Evolutionary conservation across 2,888 invertebrate genomes (phyloP), one percentile per base, ranked within the genome.

Genomic region (Acronicta aceris): DNA sequence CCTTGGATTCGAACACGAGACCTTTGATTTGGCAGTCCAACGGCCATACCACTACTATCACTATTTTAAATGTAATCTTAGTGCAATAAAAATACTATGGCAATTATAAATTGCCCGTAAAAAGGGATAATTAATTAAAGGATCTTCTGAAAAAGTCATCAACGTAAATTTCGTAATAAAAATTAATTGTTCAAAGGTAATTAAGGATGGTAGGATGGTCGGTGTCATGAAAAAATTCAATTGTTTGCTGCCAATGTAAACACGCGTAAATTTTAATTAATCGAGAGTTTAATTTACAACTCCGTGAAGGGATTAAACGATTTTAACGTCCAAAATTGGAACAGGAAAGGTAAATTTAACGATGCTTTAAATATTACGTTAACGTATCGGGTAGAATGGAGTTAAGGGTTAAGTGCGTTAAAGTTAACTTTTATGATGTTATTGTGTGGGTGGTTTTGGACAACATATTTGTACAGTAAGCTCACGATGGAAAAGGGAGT

Each of bases 241-340:
- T 59, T 36, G 52, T 48, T 54, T 15, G 47, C 38, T 42, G 9
- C 55, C 9, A 53, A 56, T 58, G 45, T 53, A 60, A 66, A 59
- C 52, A 48, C 16, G 36, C 45, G 57, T 58, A 57, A 59, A 65
- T 55, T 58, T 65, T 55, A 65, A 65, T 69, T 43, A 47, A 21
- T 6, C 21, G 21, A 41, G 33, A 42, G 41, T 59, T 68, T 55
- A 33, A 67, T 56, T 59, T 47, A 47, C 27, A 56, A 53, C 50
- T 49, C 40, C 27, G n/a, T 16, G 48, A 68, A 54, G 57, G 53
- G 50, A 56, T 65, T 49, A 51, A 17, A 45, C 12, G 33, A 33
- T 33, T 33, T 33, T 12, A 33, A 33, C 43, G 30, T 17, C 9
- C 30, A 41, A 42, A 59, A 63, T 62, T 65, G 65, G 46, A 49